Base-by-base conservation (phyloP, 2,797 vertebrate genomes). In the Phoeniculus purpureus region DNA sequence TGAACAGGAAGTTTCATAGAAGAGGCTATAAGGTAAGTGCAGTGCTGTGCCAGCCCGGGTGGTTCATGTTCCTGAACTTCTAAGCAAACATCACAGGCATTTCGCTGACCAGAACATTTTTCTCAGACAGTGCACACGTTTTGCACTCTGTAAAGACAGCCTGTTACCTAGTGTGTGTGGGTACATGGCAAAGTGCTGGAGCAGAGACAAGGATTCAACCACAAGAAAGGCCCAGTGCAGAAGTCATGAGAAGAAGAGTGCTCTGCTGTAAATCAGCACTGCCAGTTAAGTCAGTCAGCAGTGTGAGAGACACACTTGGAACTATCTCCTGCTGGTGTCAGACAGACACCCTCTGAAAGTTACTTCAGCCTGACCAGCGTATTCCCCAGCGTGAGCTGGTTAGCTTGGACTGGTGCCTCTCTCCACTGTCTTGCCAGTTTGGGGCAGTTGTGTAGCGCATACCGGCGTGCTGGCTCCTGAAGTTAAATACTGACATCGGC, bases 121-220 rank as follows among this genome's bases (percentile, higher is more conserved):
- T 22, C n/a, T 60, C n/a, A 52, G 48, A 5, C 15, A 14, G 5
- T 10, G 3, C 27, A 3, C 31, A 59, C 1, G 2, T 48, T 70
- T 71, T n/a, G 27, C 20, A 6, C 2, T 32, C n/a, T 16, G 2
- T 18, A 9, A 64, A 50, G 56, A 0, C 51, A 66, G 31, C 12
- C 48, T n/a, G 0, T 37, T 7, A 1, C 31, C 3, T 0, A 2
- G 48, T 10, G 27, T 7, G 2, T 5, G 40, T 19, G 40, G 26
- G 67, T 20, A 4, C 4, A 0, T 4, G 40, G 2, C 15, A 51
- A 58, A 22, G 20, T 23, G 58, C n/a, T 15, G 26, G 37, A 43
- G 59, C 61, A 67, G 61, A 80, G 27, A 15, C 2, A 5, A 61
- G 32, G 43, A 37, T 45, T 60, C 62, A 77, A 9, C 14, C 29